These are phyloP conservation scores for Spicauda simplicius DNA, from an alignment of 2,888 invertebrate genomes.

Conservation along the genomic window DNA sequence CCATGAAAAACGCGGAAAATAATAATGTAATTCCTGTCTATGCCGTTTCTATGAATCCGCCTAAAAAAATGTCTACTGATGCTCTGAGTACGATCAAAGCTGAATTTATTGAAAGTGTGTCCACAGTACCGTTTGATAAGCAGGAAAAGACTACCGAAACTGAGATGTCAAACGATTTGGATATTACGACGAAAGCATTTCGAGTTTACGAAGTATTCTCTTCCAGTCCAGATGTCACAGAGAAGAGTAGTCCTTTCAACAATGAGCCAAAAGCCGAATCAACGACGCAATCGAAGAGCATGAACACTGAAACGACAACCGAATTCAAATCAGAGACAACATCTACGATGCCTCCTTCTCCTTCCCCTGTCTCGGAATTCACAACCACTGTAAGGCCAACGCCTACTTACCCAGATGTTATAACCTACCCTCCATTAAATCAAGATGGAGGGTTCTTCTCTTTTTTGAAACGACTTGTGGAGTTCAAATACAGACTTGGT, in stretches of 20 bases:
- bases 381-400: constrained; percentile 50
- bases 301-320: constrained; percentile 71
- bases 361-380: constrained; percentile 51
- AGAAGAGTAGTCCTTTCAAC: constrained; percentile 49
- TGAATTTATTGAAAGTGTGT: constrained; percentile 70
- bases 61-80: constrained; percentile 49
- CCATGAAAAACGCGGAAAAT: constrained; percentile 46
- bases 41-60: constrained; percentile 55
- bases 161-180: constrained; percentile 58
- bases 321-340: constrained; percentile 68
- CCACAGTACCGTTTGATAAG: constrained; percentile 66
- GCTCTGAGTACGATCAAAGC: constrained; percentile 50
- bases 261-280: constrained; percentile 51
- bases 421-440: constrained; percentile 71
- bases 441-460: constrained; percentile 80
- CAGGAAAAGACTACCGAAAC: constrained; percentile 55
- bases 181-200: constrained; percentile 67
- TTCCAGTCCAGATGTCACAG: constrained; percentile 52
- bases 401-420: constrained; percentile 62
- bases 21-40: constrained; percentile 62
- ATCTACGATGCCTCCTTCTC: constrained; percentile 64
- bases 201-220: constrained; percentile 72
- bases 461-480: constrained; percentile 86
- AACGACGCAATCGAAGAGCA: constrained; percentile 57
- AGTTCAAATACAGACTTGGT: constrained; percentile 88